These are phyloP conservation scores for Ceratitis capitata DNA, from an alignment of 1,140 invertebrate species.

Conservation along the genomic window DNA sequence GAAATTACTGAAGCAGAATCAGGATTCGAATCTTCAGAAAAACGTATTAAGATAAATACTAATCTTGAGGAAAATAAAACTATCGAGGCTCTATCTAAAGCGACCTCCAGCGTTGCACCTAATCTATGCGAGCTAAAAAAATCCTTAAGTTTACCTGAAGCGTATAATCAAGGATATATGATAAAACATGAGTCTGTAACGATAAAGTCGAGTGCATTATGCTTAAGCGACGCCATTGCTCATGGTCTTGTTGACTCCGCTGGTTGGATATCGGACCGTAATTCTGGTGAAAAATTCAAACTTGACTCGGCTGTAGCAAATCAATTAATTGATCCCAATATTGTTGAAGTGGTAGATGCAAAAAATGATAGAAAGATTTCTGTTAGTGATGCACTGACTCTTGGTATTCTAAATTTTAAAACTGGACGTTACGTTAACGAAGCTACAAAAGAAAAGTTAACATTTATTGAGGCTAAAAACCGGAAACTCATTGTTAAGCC, in stretches of 20 bases:
- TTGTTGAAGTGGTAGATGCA: constrained; percentile 84
- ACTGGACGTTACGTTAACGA: constrained; percentile 82
- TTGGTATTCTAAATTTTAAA: constrained; percentile 81
- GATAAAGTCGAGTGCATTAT: constrained; percentile 78
- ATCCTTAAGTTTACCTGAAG: constrained; percentile 81
- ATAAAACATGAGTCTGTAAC: constrained; percentile 77
- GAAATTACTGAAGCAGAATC: constrained; percentile 88
- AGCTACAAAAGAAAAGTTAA: constrained; percentile 77
- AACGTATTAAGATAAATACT: constrained; percentile 82
- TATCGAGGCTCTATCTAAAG: constrained; percentile 81
- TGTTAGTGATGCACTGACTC: constrained; percentile 79
- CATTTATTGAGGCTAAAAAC: constrained; percentile 81
- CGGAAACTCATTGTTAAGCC: constrained; percentile 86
- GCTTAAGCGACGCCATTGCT: constrained; percentile 82
- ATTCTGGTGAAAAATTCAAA: constrained; percentile 81
- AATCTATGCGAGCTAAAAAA: constrained; percentile 73
- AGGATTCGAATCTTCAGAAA: constrained; percentile 75
- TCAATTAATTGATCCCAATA: constrained; percentile 78
- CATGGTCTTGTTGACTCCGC: constrained; percentile 82
- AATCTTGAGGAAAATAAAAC: constrained; percentile 69
- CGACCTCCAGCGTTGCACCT: constrained; percentile 78
- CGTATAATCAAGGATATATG: constrained; percentile 78
- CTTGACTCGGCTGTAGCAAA: constrained; percentile 82
- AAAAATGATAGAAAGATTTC: constrained; percentile 82
- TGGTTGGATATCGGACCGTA: constrained; percentile 83